A percentile compares a stretch with the other conserved stretches of the same genome.
phyloP scores from a whole-genome alignment of 2,888 invertebrate genomes.

The Glomeris marginata region DNA sequence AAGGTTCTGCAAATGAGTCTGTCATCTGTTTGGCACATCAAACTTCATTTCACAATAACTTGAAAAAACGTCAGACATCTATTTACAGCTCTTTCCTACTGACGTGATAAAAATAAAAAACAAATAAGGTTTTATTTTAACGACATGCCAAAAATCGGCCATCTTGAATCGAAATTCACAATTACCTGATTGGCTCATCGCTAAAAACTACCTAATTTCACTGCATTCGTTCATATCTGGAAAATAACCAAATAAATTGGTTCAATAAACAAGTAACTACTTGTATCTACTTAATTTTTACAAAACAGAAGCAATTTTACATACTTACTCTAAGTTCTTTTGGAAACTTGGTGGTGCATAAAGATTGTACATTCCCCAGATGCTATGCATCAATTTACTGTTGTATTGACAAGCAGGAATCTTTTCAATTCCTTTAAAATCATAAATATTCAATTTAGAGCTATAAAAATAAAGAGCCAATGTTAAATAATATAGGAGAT shows the following conservation, averaged over 20 bases:
- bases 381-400: conserved; percentile 75
- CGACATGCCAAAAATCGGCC: no score
- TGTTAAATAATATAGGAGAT: neutral
- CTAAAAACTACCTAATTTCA: no score
- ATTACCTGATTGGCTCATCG: no score
- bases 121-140: no score
- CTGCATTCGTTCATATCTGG: no score
- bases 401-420: conserved; percentile 55
- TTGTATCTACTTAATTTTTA: neutral
- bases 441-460: neutral
- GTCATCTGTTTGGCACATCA: no score
- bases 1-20: no score
- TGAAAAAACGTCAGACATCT: no score
- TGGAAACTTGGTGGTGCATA: conserved; percentile 79
- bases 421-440: neutral
- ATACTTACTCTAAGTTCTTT: conserved; percentile 29
- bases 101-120: no score
- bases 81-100: no score
- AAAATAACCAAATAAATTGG: neutral
- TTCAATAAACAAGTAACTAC: neutral
- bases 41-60: no score
- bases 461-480: neutral
- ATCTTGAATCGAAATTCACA: no score
- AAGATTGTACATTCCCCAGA: conserved; percentile 79
- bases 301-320: neutral